Evolutionary conservation across 2,113 vertebrate genomes (phyloP), one percentile per base, ranked within the genome.

Genomic region (Zingel zingel): DNA sequence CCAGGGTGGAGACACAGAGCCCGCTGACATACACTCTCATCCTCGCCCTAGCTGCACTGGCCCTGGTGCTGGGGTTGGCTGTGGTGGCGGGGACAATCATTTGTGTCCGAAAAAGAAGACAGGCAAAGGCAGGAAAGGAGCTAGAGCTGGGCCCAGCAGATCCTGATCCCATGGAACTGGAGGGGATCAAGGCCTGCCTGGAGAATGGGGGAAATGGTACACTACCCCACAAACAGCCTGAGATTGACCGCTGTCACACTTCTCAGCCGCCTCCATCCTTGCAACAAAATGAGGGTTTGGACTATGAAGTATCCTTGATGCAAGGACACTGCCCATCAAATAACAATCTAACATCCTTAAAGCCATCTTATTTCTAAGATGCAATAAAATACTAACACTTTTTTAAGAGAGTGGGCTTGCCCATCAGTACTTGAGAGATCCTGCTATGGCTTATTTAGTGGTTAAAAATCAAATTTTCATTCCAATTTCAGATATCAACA

Each of bases 361-460:
- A 96, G 77, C 96, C 96, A 18, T 96, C 96, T n/a, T 97, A 97
- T 78, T 96, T 97, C 90, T 97, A 91, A 95, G 58, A 84, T 65
- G 56, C 45, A 72, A 21, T 72, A 48, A 45, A 53, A 57, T 47
- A 51, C 27, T 66, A 48, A 85, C 30, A 74, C 62, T 82, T 75
- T 61, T 82, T 74, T 15, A 16, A 72, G 7, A 51, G 33, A 76
- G 14, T 14, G 27, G 30, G 75, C 62, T 66, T 9, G 30, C 23
- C 66, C 1, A 85, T 0, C 5, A 87, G 39, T 77, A 92, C 0
- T 9, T 69, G 2, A 43, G 45, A 53, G 18, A 66, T 83, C 78
- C 76, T 72, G 63, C 61, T 77, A 57, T 16, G 93, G 94, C 63
- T 73, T 57, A 61, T 30, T 75, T 50, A 56, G 74, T 73, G 85